Conservation (phyloP, 2,888 invertebrate species). For the Caenorhabditis virilis region DNA sequence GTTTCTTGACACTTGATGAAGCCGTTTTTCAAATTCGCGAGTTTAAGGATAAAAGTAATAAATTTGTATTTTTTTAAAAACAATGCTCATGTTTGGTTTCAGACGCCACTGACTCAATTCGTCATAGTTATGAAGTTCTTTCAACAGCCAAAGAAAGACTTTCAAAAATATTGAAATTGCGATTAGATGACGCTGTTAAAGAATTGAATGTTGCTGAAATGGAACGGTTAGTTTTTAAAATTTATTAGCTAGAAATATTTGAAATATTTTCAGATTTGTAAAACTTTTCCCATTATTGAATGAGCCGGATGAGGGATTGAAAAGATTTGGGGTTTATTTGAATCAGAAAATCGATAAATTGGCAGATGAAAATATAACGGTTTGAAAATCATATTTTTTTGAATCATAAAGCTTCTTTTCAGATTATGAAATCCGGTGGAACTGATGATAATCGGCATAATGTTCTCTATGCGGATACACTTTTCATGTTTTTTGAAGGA, state of each 20-base stretch:
- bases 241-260: constrained; percentile 3
- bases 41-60: constrained; percentile 43
- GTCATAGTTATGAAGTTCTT: constrained; percentile 78
- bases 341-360: constrained; percentile 72
- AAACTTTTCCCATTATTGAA: constrained; percentile 94
- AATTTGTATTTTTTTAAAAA: background rate
- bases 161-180: constrained; percentile 76
- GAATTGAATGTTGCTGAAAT: constrained; percentile 86
- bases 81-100: constrained; percentile 9
- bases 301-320: constrained; percentile 86
- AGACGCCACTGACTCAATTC: constrained; percentile 72
- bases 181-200: constrained; percentile 89
- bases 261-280: constrained; percentile 76
- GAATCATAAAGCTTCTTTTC: constrained; percentile 17
- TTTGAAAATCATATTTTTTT: constrained; percentile 14
- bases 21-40: constrained; percentile 66
- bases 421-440: constrained; percentile 68
- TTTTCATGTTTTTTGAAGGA: constrained; percentile 83
- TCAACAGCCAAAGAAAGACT: constrained; percentile 53
- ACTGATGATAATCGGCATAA: constrained; percentile 77
- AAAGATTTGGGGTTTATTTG: constrained; percentile 81
- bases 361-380: constrained; percentile 60
- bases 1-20: constrained; percentile 66
- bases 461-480: constrained; percentile 83
- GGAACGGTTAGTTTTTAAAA: too few relatives aligned